A percentile compares a stretch with the other conserved stretches of the same genome.
phyloP scores from a whole-genome alignment of 2,113 vertebrate species.

The Piprites chloris region DNA sequence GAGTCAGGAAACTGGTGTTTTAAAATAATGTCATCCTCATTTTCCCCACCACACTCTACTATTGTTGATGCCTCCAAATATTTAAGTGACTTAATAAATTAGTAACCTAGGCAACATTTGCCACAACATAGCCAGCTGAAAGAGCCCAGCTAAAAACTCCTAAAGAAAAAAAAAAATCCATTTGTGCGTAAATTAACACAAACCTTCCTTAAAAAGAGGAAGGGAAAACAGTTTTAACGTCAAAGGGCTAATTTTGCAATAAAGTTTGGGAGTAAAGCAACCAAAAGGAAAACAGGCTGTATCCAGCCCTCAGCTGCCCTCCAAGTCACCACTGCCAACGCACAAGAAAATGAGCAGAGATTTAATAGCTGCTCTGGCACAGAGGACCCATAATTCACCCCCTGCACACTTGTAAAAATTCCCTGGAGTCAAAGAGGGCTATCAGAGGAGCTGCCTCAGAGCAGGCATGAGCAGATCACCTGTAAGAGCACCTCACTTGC shows the following conservation, averaged over 20 bases:
- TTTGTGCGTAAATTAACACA: background rate
- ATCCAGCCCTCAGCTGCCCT: background rate
- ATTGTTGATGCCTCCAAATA: slow-evolving; percentile 26
- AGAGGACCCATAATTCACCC: background rate
- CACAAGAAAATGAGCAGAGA: background rate
- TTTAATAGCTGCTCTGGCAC: background rate
- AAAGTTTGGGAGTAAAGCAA: background rate
- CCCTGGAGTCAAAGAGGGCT: background rate
- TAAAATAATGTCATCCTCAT: slow-evolving; percentile 42
- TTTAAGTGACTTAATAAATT: slow-evolving; percentile 33
- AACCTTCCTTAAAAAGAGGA: background rate
- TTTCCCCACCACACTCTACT: background rate
- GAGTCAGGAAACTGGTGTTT: slow-evolving; percentile 41
- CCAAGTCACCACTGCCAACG: background rate
- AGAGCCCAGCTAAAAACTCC: background rate
- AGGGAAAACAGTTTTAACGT: background rate
- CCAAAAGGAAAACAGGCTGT: background rate
- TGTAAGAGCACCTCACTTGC: background rate
- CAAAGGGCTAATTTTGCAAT: background rate
- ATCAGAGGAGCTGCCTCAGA: background rate
- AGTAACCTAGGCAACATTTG: slow-evolving; percentile 43
- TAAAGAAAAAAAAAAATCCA: background rate
- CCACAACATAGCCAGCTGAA: slow-evolving; percentile 8
- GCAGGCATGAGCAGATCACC: background rate
- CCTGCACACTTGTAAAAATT: background rate